Conservation (phyloP, 1,140 invertebrate genomes). For the Drosophila varians region DNA sequence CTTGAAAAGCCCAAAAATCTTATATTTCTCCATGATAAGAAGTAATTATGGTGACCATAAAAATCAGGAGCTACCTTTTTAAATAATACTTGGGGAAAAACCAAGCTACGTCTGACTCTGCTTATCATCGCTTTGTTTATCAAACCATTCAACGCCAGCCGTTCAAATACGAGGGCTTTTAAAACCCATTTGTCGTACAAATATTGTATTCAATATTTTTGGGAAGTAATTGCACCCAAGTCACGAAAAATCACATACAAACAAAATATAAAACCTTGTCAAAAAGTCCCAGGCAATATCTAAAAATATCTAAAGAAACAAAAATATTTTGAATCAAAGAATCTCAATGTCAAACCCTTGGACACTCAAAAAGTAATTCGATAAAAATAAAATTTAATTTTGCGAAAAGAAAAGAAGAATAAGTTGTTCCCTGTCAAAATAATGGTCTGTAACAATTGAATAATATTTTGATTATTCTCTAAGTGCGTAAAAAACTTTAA, state of each 20-base stretch:
- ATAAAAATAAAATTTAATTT: neutral
- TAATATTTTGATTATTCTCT: no score
- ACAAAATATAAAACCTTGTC: conserved; percentile 27
- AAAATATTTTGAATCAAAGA: conserved; percentile 37
- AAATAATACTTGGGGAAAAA: conserved; percentile 14
- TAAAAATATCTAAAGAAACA: conserved; percentile 20
- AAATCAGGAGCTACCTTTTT: conserved; percentile 19
- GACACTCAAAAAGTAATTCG: neutral
- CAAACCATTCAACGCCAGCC: conserved; percentile 23
- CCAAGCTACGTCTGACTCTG: neutral
- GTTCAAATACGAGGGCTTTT: conserved; percentile 28
- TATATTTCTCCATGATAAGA: conserved; percentile 2
- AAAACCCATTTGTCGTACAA: conserved; percentile 55
- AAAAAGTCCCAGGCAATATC: neutral
- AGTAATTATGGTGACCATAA: conserved; percentile 5
- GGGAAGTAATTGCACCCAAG: conserved; percentile 24
- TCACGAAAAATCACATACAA: conserved; percentile 25
- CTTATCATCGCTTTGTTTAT: conserved; percentile 33
- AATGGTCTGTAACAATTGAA: no score
- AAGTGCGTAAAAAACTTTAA: no score
- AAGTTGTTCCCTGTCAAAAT: no score
- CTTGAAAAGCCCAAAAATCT: neutral
- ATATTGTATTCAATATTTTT: conserved; percentile 41
- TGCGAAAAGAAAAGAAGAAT: neutral
- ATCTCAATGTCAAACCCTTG: conserved; percentile 6